phyloP scores from a whole-genome alignment of 2,888 invertebrate species.

The Harpalus rufipes region DNA sequence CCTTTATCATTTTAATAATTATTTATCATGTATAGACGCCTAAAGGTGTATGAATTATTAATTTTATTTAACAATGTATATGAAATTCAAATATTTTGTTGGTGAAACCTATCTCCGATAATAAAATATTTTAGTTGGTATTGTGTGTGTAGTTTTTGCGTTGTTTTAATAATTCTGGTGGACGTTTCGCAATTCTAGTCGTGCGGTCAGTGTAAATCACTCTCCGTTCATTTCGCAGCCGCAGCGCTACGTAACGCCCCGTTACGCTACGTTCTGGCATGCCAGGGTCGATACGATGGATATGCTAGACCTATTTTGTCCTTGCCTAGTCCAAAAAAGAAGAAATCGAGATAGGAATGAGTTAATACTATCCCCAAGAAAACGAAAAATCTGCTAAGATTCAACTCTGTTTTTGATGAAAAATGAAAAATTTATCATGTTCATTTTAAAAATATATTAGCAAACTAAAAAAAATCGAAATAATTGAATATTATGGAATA shows the following conservation, averaged over 20 bases:
- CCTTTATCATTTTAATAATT: background rate
- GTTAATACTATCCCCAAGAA: too few species aligned
- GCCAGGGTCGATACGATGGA: conserved; percentile 19
- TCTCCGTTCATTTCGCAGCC: conserved; percentile 53
- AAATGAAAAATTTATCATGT: too few species aligned
- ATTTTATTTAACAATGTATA: background rate
- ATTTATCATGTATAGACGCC: background rate
- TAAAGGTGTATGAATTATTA: background rate
- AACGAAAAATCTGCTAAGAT: too few species aligned
- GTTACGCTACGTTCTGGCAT: conserved; percentile 7
- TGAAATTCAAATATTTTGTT: background rate
- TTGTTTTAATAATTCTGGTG: conserved; percentile 38
- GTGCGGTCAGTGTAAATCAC: conserved; percentile 54
- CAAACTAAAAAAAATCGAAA: too few species aligned
- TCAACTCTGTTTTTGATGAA: too few species aligned
- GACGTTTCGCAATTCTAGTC: conserved; percentile 43
- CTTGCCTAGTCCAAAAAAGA: background rate
- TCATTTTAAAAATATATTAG: too few species aligned
- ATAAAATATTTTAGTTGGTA: background rate
- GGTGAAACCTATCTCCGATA: too few species aligned
- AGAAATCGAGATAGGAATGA: too few species aligned
- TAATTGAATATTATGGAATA: too few species aligned
- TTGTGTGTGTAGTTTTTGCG: background rate
- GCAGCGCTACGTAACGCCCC: conserved; percentile 27
- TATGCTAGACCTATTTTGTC: conserved; percentile 17